Base-by-base conservation (phyloP, 1,140 invertebrate genomes). In the Euura saliciscinereae region DNA sequence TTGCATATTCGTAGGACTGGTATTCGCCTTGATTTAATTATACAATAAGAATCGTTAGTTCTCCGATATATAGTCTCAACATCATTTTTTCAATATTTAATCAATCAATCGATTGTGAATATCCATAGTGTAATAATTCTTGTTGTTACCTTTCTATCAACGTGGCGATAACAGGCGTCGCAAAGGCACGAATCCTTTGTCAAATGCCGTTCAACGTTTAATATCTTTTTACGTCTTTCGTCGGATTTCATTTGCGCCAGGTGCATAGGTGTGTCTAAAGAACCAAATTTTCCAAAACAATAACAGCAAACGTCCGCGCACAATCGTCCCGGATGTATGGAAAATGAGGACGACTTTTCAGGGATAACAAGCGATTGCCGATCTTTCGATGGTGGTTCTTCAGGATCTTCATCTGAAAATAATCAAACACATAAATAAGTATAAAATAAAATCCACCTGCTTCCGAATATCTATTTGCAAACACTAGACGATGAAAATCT, bases 291-390 rank as follows among this genome's bases (percentile, higher is more conserved):
- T 6, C 94, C 94, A 76, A 93, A 93, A 79, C 94, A 96, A 79
- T 95, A 95, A 76, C 92, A 94, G 81, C 94, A 96, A 75, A 95
- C 93, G 82, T 95, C 94, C 76, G 92, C 91, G 81, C 94, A 96
- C 3, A 94, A 80, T 8, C 94, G 84, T 2, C 90, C 94, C 0
- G 94, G 94, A 87, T 95, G 94, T 76, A 96, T 95, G 73, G 93
- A 94, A 82, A 95, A 96, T 0, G 94, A 95, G 2, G 94, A 94
- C 11, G 93, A 94, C 85, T 95, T 95, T 84, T 96, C 94, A 11
- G 94, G 94, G 76, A 96, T 95, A 8, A 95, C 92, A 72, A 95
- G 89, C 74, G 91, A 92, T 64, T 90, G 88, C 66, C 90, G 90
- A 76, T 86, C 85, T 71, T 87, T 87, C 8, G 84, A 68, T 2